Percentiles rank a stretch among this genome's conserved stretches.
These are phyloP conservation scores for Aproaerema taeniolella DNA, from an alignment of 2,888 invertebrate species.

Conservation along the genomic window DNA sequence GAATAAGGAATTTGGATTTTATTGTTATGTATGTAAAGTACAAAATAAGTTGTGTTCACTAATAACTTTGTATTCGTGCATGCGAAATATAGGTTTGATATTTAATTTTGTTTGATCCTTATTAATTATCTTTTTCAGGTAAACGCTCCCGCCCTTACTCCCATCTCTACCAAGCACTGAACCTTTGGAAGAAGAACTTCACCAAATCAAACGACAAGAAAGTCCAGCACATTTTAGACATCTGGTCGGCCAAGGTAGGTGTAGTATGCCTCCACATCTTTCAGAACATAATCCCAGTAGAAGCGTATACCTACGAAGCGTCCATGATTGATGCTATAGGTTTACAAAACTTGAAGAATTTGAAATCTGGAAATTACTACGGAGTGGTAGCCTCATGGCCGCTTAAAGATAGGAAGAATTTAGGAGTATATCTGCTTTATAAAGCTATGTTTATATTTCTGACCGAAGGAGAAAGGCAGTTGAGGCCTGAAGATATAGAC, in stretches of 20 bases:
- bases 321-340: constrained; percentile 95
- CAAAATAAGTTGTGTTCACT: no score
- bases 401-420: constrained; percentile 80
- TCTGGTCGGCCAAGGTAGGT: constrained; percentile 90
- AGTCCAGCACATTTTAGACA: constrained; percentile 87
- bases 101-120: no score
- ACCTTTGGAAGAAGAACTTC: constrained; percentile 75
- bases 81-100: no score
- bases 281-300: constrained; percentile 92
- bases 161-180: constrained; percentile 93
- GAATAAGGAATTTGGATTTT: no score
- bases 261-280: constrained; percentile 95
- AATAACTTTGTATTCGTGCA: no score
- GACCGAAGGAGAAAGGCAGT: constrained; percentile 92
- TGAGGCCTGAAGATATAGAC: constrained; percentile 85
- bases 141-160: constrained; percentile 91
- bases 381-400: constrained; percentile 87
- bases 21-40: no score
- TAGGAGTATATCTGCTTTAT: constrained; percentile 88
- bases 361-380: constrained; percentile 89
- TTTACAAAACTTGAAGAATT: constrained; percentile 85
- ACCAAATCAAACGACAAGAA: constrained; percentile 75
- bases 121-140: constrained; percentile 50
- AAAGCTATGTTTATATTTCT: constrained; percentile 91
- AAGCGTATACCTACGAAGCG: constrained; percentile 96